A percentile compares a stretch with the other conserved stretches of the same genome.
Conservation (phyloP, 2,113 vertebrate genomes). For the Malurus alboscapulatus region DNA sequence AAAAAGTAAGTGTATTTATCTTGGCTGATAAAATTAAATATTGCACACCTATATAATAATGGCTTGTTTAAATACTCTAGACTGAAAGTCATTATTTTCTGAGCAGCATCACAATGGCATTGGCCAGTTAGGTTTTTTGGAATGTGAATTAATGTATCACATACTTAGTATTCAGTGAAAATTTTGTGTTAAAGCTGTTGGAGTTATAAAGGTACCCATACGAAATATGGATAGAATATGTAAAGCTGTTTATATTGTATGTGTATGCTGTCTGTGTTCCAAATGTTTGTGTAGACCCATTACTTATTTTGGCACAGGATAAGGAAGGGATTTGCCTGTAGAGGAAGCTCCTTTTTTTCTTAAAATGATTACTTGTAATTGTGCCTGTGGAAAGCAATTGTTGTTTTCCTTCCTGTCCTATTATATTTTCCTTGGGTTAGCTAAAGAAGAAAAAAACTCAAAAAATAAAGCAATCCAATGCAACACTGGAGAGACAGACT, state of each 20-base stretch:
- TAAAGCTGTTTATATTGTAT: background rate
- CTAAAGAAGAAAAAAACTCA: background rate
- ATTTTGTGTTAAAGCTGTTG: background rate
- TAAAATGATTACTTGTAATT: background rate
- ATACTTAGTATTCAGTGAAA: background rate
- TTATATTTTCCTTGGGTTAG: background rate
- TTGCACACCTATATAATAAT: background rate
- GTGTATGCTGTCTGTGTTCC: background rate
- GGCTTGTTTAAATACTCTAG: background rate
- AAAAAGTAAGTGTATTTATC: background rate
- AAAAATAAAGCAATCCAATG: background rate
- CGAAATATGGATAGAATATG: background rate
- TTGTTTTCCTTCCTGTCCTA: background rate
- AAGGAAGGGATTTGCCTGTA: background rate
- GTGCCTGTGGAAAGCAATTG: background rate
- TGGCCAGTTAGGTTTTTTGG: background rate
- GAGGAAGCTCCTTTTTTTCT: background rate
- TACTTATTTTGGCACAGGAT: constrained; percentile 26
- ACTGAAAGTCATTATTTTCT: background rate
- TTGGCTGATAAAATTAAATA: background rate
- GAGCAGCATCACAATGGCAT: background rate
- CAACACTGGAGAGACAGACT: background rate
- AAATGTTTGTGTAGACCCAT: background rate
- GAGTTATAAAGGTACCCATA: background rate
- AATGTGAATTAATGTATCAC: background rate